Evolutionary conservation across 2,797 vertebrate genomes (phyloP).

Genomic region (Falco naumanni): DNA sequence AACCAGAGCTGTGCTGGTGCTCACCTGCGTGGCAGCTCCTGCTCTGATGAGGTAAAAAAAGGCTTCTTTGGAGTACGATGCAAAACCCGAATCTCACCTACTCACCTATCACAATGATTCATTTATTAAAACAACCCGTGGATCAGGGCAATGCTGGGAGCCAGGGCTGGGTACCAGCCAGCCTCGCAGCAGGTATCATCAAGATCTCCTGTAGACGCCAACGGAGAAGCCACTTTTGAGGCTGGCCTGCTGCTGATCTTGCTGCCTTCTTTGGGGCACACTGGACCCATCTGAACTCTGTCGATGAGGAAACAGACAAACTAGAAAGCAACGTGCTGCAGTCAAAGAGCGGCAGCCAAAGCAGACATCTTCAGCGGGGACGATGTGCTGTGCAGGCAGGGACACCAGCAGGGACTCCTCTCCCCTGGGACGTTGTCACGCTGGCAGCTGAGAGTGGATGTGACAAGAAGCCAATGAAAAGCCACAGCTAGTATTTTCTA

Average conservation of each 20-base stretch:
- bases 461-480: not conserved
- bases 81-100: not conserved
- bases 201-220: not conserved
- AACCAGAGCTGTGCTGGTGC: accelerated
- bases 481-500: not conserved
- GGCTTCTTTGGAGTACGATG: no score
- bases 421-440: not conserved
- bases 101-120: not conserved
- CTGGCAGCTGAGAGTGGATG: not conserved
- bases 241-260: not conserved
- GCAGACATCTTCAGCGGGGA: not conserved
- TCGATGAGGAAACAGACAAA: not conserved
- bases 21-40: not conserved
- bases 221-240: not conserved
- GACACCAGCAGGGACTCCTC: not conserved
- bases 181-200: no score
- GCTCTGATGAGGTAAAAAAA: not conserved
- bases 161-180: not conserved
- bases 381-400: not conserved
- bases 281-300: not conserved
- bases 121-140: not conserved
- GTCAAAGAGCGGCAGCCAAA: not conserved
- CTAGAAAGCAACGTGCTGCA: not conserved
- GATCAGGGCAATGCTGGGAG: not conserved
- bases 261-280: not conserved